These are phyloP conservation scores for Takifugu flavidus DNA, from an alignment of 2,113 vertebrate genomes.

Conservation along the genomic window DNA sequence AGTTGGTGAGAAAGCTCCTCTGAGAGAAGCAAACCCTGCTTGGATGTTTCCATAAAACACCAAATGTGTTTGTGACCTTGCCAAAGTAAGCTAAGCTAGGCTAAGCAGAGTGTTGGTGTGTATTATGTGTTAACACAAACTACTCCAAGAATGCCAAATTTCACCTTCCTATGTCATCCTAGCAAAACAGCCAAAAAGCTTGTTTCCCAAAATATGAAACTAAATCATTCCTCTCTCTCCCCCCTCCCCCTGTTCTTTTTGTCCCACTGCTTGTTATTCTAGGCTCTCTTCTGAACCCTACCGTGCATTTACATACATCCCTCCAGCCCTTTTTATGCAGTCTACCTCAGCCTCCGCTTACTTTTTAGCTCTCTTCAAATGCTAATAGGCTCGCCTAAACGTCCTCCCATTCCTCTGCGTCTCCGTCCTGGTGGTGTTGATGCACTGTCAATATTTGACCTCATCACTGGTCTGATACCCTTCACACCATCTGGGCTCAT, in stretches of 20 bases:
- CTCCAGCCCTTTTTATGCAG: slow-evolving; percentile 4
- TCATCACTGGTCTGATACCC: neutral
- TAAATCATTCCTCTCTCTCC: neutral
- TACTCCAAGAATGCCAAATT: too few species aligned
- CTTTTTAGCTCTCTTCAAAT: slow-evolving; percentile 7
- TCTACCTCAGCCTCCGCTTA: slow-evolving; percentile 4
- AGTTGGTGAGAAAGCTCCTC: too few species aligned
- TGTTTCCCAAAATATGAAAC: neutral
- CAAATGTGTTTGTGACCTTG: too few species aligned
- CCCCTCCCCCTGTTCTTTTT: neutral
- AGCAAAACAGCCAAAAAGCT: fast-evolving
- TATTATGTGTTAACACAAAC: too few species aligned
- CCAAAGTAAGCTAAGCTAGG: neutral
- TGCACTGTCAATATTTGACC: slow-evolving; percentile 17
- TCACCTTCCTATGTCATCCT: neutral
- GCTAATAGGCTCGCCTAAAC: slow-evolving; percentile 10
- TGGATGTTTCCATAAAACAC: too few species aligned
- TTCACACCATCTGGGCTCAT: neutral
- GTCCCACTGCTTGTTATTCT: neutral
- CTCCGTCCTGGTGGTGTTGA: neutral
- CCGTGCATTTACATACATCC: slow-evolving; percentile 4
- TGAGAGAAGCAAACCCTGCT: too few species aligned
- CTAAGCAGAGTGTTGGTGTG: neutral
- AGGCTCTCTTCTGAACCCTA: neutral
- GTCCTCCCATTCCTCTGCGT: neutral